Evolutionary conservation across 2,888 invertebrate species (phyloP), one percentile per base, ranked within the genome.

Genomic region (Acheta domesticus): DNA sequence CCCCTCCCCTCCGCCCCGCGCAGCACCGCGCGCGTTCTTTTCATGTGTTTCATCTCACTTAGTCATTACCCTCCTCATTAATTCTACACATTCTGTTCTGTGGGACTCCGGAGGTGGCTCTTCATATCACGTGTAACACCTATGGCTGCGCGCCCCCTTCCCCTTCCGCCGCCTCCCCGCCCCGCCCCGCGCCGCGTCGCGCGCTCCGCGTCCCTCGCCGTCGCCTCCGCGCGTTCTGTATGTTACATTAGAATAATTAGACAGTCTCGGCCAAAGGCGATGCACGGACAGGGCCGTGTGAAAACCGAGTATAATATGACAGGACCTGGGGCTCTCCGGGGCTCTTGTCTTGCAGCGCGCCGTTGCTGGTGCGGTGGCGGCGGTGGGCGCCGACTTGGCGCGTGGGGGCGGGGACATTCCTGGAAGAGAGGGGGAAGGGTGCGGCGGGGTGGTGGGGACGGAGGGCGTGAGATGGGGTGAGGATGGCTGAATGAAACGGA

Each of bases 31-130:
- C 19, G n/a, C 62, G 62, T 62, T 62, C 62, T 62, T 62, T 62
- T 62, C 62, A 62, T 62, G 62, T 62, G 62, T 62, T 62, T 62
- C 62, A 62, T 62, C 62, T 62, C 62, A 62, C 62, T 62, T 62
- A 62, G 62, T 62, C 62, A 62, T 62, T 62, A 62, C 62, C 62
- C 62, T 62, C 62, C 62, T 62, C 62, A 62, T 62, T 62, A 62
- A 62, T 62, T 62, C 62, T 62, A 62, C 62, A 62, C 62, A 62
- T 62, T 62, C 62, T 62, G 62, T 62, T 62, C n/a, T 62, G 16
- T 62, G 62, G 16, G 62, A 11, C 16, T 14, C 14, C 62, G 62
- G 62, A 19, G 16, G 14, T 14, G 62, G 62, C 14, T 62, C 62
- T 62, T 62, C 62, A 62, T 62, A 62, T 19, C 62, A 62, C 62